Base-by-base conservation (phyloP, 2,888 invertebrate species). In the Hydrotaea diabolus region DNA sequence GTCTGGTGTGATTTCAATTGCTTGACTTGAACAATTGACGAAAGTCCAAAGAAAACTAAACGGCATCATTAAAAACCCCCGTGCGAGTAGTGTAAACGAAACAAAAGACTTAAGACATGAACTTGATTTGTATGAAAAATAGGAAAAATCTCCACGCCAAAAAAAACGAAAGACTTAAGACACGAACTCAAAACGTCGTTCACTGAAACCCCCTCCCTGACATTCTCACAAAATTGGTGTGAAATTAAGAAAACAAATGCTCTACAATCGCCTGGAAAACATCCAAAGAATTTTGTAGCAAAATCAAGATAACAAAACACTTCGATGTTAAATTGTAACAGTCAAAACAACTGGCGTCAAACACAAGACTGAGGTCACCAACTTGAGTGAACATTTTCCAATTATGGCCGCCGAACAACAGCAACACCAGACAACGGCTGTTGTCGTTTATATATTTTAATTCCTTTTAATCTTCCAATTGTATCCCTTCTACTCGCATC, bases 91-190 rank as follows among this genome's bases (percentile, higher is more conserved):
- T 19, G 55, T 19, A 17, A 62, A 26, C 2, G 26, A 57, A 62
- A 26, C 62, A 62, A 31, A 62, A 62, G 62, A 26, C 62, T 64
- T 64, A 64, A 36, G 64, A 39, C 31, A 57, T 11, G 53, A 57
- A 57, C 57, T 57, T 57, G 43, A 13, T 43, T 43, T 11, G 15
- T 2, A 7, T 3, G 43, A 1, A 43, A 43, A 43, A 43, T 13
- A 31, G 11, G 43, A 43, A 13, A 9, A 13, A 13, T 7, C 3
- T 43, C 43, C 31, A 43, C 13, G 9, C 39, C 39, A 9, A 31
- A 7, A 31, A 43, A 43, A 43, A 43, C 43, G 9, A 43, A 43
- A 43, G 43, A 43, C 43, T 43, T 43, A 43, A 43, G 43, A 43
- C 43, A 43, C 43, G 15, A 43, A 43, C 43, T 15, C 39, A 43